Base-by-base conservation (phyloP, 2,113 vertebrate genomes). In the Heterocephalus glaber region DNA sequence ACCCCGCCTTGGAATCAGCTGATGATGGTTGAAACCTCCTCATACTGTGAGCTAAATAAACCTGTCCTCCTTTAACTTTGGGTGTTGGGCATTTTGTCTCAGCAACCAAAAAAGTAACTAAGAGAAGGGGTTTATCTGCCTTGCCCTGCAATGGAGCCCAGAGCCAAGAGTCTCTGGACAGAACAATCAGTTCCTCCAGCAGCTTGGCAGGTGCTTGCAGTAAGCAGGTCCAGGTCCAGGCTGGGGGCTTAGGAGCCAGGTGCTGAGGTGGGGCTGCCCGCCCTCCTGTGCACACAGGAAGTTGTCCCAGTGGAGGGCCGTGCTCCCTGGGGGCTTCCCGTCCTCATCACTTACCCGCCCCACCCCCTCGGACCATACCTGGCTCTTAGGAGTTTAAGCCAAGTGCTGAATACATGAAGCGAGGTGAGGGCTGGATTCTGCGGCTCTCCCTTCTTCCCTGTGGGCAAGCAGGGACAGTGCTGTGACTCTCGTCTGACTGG, bases 171-270 rank as follows among this genome's bases (percentile, higher is more conserved):
- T 47, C 65, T 56, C 13, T 47, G 12, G 56, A 41, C 14, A 74
- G 79, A 58, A 68, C 14, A 68, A n/a, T n/a, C 16, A 7, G 16
- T 7, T 38, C 8, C 22, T 41, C 26, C 0, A 6, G 19, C 13
- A 0, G 17, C 0, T 0, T 66, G 30, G 2, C n/a, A 24, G 44
- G 54, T 20, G 38, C 38, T 68, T 24, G 16, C 0, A 7, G 22
- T 4, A n/a, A 38, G 22, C 20, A 61, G 79, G 19, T 72, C 3
- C 7, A 17, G 2, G 9, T 16, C 72, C 3, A 52, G 56, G 74
- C 30, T 28, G 35, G 56, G 56, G 2, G n/a, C 4, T 26, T 2
- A 30, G 0, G n/a, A 16, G 8, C 12, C 61, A 63, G 61, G 28
- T 30, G 61, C 61, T 26, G 6, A 60, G 58, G 58, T 22, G 58